phyloP scores from a whole-genome alignment of 2,113 vertebrate genomes.

The Loxodonta africana region DNA sequence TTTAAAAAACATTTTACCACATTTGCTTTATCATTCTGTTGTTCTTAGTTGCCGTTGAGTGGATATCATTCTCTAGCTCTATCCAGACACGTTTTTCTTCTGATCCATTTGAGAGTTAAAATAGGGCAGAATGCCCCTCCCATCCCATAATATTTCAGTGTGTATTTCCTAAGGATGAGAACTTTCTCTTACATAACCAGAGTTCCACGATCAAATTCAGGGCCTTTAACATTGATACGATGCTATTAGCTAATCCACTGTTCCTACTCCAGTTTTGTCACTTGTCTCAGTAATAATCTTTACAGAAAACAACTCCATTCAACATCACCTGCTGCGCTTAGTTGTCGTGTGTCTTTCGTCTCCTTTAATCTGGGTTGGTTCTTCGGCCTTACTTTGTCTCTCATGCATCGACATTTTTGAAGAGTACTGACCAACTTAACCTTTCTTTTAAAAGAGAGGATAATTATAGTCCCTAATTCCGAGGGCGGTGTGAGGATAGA shows the following conservation, averaged over 20 bases:
- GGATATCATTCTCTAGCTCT: background rate
- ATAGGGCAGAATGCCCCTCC: background rate
- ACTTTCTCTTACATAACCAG: background rate
- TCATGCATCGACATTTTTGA: background rate
- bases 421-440: background rate
- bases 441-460: slow-evolving; percentile 28
- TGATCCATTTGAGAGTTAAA: background rate
- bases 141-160: background rate
- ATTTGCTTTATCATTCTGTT: background rate
- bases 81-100: background rate
- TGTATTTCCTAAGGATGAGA: background rate
- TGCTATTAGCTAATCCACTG: background rate
- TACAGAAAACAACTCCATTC: background rate
- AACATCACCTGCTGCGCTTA: background rate
- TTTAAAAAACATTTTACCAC: too few relatives aligned
- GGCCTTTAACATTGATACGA: background rate
- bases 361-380: background rate
- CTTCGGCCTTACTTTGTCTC: background rate
- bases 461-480: background rate
- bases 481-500: background rate
- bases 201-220: background rate
- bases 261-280: background rate
- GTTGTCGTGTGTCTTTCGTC: background rate
- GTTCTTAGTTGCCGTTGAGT: background rate
- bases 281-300: background rate